Conservation (phyloP, 2,113 vertebrate species). For the Erpornis zantholeuca region DNA sequence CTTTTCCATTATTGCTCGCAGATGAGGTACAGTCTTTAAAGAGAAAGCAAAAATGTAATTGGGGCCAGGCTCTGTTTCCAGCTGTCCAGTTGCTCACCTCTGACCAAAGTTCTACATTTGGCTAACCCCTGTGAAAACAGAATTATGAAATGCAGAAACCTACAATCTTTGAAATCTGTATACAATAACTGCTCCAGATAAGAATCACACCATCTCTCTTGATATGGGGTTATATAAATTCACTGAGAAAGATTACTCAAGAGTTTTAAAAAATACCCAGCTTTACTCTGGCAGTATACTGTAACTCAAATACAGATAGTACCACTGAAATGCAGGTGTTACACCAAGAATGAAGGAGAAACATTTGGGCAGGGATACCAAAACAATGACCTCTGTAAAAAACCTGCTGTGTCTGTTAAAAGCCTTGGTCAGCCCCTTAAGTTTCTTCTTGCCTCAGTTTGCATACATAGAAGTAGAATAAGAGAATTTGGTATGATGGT, state of each 20-base stretch:
- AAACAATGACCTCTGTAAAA: neutral
- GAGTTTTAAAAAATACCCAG: neutral
- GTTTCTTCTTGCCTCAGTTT: neutral
- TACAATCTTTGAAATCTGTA: neutral
- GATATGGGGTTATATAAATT: neutral
- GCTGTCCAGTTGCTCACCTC: neutral
- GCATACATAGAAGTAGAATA: neutral
- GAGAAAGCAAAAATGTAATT: neutral
- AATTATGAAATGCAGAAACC: neutral
- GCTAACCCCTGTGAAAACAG: neutral
- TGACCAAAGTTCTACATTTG: neutral
- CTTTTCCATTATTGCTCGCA: neutral
- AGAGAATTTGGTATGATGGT: neutral
- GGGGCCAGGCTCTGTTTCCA: neutral
- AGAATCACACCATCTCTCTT: neutral
- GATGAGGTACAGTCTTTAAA: neutral
- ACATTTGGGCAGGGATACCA: rapidly evolving
- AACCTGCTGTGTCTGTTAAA: neutral
- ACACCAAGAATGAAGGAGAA: neutral
- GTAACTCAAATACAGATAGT: neutral
- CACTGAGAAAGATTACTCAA: neutral
- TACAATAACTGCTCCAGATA: neutral
- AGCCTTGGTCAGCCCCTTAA: neutral
- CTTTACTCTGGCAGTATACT: neutral
- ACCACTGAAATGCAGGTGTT: neutral